Evolutionary conservation across 2,113 vertebrate species (phyloP).

Genomic region (Bothrops jararaca): DNA sequence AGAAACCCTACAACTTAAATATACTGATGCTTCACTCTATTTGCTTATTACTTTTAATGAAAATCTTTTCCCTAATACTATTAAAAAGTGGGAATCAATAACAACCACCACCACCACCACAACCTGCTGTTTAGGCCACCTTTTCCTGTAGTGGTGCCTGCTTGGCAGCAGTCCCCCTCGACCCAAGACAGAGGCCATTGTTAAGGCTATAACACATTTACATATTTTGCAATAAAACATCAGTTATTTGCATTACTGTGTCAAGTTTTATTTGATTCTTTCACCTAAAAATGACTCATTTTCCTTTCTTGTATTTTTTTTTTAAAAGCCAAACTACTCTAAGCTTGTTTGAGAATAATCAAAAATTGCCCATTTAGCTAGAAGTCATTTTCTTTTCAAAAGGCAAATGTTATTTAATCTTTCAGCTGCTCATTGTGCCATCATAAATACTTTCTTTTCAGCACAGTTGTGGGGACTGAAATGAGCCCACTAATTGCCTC

Average conservation of each 20-base stretch:
- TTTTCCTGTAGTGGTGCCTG: conserved; percentile 68
- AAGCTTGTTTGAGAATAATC: conserved; percentile 99
- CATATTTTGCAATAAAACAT: conserved; percentile 90
- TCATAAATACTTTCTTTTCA: conserved; percentile 99
- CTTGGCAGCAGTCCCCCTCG: conserved; percentile 77
- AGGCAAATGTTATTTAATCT: conserved; percentile 99
- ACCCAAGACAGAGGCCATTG: conserved; percentile 83
- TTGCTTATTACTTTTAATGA: conserved; percentile 66
- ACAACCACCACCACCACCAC: conserved; percentile 59
- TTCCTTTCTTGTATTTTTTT: conserved; percentile 92
- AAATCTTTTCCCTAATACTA: conserved; percentile 59
- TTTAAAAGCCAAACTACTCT: conserved; percentile 90
- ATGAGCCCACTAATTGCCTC: conserved; percentile 99
- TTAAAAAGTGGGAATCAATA: conserved; percentile 50
- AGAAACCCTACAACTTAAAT: conserved; percentile 36
- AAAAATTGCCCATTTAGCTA: conserved; percentile 99
- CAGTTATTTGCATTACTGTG: conserved; percentile 88
- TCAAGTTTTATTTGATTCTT: conserved; percentile 92
- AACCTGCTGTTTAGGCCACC: conserved; percentile 67
- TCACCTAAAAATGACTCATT: conserved; percentile 93
- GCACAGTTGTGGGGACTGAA: conserved; percentile 99
- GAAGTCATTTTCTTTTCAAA: conserved; percentile 99
- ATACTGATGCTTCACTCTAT: conserved; percentile 61
- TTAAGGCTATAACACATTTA: conserved; percentile 86
- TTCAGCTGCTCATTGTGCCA: conserved; percentile 99